Evolutionary conservation across 2,888 invertebrate genomes (phyloP).

Genomic region (Dione vanillae): DNA sequence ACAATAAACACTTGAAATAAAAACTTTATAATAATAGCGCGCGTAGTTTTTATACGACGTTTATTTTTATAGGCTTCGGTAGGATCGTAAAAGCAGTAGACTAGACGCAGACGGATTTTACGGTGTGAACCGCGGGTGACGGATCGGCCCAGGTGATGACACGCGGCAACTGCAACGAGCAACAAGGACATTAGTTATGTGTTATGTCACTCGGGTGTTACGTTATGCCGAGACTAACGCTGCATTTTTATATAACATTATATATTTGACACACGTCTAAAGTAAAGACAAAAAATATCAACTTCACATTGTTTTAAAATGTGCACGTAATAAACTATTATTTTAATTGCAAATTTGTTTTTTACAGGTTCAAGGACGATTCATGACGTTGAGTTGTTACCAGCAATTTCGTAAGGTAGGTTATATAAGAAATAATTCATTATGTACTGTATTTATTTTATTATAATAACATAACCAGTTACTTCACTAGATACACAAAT

Average conservation of each 20-base stretch:
- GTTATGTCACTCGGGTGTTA: slow-evolving; percentile 4
- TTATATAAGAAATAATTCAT: neutral
- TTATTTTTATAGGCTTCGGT: slow-evolving; percentile 79
- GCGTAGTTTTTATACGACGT: slow-evolving; percentile 65
- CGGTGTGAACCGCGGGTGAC: slow-evolving; percentile 61
- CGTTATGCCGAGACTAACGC: neutral
- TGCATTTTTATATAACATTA: slow-evolving; percentile 24
- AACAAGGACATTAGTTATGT: slow-evolving; percentile 22
- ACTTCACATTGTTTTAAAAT: neutral
- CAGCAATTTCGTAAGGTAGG: slow-evolving; percentile 48
- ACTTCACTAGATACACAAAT: too few relatives aligned
- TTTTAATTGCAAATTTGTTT: slow-evolving; percentile 44
- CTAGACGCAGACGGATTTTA: slow-evolving; percentile 80
- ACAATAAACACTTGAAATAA: slow-evolving; percentile 78
- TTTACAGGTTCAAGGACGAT: slow-evolving; percentile 69
- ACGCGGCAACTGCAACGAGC: slow-evolving; percentile 52
- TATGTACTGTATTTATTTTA: neutral
- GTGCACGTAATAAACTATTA: neutral
- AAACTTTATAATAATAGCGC: slow-evolving; percentile 70
- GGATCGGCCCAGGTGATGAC: slow-evolving; percentile 68
- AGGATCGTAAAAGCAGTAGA: slow-evolving; percentile 79
- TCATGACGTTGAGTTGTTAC: slow-evolving; percentile 47
- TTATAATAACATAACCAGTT: too few relatives aligned
- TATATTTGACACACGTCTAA: slow-evolving; percentile 26
- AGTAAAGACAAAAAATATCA: too few relatives aligned